Evolutionary conservation across 2,888 invertebrate species (phyloP).

Genomic region (Eustalomyia histrio): DNA sequence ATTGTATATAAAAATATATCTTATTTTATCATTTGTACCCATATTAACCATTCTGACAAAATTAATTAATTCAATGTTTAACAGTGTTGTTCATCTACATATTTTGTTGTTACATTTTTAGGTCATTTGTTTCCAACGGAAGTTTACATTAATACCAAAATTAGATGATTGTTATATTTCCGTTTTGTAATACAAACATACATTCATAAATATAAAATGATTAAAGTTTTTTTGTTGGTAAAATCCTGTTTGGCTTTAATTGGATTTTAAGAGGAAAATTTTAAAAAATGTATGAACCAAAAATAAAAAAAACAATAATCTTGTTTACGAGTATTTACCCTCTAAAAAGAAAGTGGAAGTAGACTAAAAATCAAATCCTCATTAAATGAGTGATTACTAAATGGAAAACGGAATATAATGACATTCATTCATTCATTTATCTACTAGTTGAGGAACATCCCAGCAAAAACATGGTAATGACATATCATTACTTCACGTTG

Average conservation of each 20-base stretch:
- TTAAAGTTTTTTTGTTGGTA: too few species aligned
- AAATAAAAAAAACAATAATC: not conserved
- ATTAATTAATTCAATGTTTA: too few species aligned
- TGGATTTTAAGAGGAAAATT: not conserved
- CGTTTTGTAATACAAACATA: slow-evolving; percentile 9
- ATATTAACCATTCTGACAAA: too few species aligned
- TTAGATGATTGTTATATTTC: slow-evolving; percentile 42
- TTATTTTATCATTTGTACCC: too few species aligned
- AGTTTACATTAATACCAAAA: slow-evolving; percentile 31
- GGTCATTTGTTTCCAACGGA: slow-evolving; percentile 13
- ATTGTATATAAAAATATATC: too few species aligned
- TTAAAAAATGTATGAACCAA: not conserved
- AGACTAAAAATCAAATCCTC: not conserved
- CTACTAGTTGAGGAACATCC: too few species aligned
- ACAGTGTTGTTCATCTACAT: too few species aligned
- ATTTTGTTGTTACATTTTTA: not conserved
- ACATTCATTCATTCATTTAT: slow-evolving; percentile 21
- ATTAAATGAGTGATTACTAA: slow-evolving; percentile 18
- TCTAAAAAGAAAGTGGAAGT: slow-evolving; percentile 18
- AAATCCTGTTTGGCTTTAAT: slow-evolving; percentile 33
- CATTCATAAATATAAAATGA: not conserved
- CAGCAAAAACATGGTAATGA: too few species aligned
- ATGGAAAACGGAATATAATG: slow-evolving; percentile 7
- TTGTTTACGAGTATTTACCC: not conserved
- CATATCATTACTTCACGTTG: too few species aligned